phyloP scores from a whole-genome alignment of 2,113 vertebrate genomes.

The Ginglymostoma cirratum region DNA sequence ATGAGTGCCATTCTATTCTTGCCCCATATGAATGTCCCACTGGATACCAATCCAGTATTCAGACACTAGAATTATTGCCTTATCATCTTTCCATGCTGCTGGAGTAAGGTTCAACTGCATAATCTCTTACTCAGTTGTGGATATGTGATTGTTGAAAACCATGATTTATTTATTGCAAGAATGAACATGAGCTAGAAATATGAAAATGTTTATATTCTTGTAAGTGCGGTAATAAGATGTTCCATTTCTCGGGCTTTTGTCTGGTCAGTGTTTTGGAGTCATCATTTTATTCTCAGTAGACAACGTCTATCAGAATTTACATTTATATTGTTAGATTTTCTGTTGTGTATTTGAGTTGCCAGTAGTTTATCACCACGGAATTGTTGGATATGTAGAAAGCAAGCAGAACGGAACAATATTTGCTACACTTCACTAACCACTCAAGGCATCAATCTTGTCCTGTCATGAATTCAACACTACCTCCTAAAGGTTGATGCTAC shows the following conservation, averaged over 20 bases:
- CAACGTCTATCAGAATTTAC: neutral
- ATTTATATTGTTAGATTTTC: neutral
- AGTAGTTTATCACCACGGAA: neutral
- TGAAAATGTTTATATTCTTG: neutral
- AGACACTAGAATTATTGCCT: too few relatives aligned
- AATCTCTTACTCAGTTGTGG: neutral
- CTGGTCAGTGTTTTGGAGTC: neutral
- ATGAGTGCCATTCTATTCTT: too few relatives aligned
- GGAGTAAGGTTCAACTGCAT: neutral
- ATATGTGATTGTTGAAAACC: neutral
- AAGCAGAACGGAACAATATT: neutral
- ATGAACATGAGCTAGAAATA: neutral
- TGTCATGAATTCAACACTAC: neutral
- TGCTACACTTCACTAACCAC: neutral
- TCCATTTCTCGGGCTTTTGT: neutral
- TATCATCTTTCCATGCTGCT: neutral
- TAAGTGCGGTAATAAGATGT: neutral
- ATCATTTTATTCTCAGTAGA: neutral
- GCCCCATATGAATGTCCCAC: too few relatives aligned
- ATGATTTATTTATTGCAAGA: neutral
- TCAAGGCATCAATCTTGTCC: neutral
- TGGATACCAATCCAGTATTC: too few relatives aligned
- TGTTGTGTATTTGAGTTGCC: neutral
- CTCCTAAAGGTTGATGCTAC: neutral
- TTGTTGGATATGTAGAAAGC: neutral